Base-by-base conservation (phyloP, 1,140 invertebrate species). In the Pinna nobilis region DNA sequence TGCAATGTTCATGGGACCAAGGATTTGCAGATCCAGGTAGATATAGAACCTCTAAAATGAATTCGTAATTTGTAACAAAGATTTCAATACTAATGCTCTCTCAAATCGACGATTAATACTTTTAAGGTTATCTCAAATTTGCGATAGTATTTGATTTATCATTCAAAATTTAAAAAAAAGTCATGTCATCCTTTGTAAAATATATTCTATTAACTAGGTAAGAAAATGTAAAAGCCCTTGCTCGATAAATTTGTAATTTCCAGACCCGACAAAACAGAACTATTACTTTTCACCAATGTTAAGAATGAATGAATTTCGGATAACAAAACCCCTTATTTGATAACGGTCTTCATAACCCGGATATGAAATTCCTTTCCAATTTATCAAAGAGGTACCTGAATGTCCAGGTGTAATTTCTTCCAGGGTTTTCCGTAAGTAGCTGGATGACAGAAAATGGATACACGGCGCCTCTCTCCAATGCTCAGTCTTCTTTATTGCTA, bases 21-120 rank as follows among this genome's bases (percentile, higher is more conserved):
- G 39, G 37, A 28, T 69, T 59, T 28, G 18, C 41, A 23, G 7
- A 68, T 18, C 20, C 65, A 57, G 51, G 65, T 68, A 35, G n/a
- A 13, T 41, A 6, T 33, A 28, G 3, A 3, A 18, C 39, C 18
- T 33, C 28, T 39, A 28, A n/a, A n/a, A n/a, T n/a, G n/a, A n/a
- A n/a, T n/a, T n/a, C n/a, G n/a, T n/a, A n/a, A n/a, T n/a, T n/a
- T n/a, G n/a, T n/a, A n/a, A n/a, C n/a, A n/a, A n/a, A n/a, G n/a
- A n/a, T n/a, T n/a, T n/a, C n/a, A n/a, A n/a, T n/a, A n/a, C n/a
- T n/a, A n/a, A n/a, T n/a, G n/a, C n/a, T n/a, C n/a, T n/a, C n/a
- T n/a, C n/a, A n/a, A n/a, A n/a, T n/a, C n/a, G n/a, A n/a, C n/a
- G n/a, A n/a, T n/a, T n/a, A n/a, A n/a, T n/a, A n/a, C n/a, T n/a